These are phyloP conservation scores for Esperia sulphurella DNA, from an alignment of 2,888 invertebrate species.

Conservation along the genomic window DNA sequence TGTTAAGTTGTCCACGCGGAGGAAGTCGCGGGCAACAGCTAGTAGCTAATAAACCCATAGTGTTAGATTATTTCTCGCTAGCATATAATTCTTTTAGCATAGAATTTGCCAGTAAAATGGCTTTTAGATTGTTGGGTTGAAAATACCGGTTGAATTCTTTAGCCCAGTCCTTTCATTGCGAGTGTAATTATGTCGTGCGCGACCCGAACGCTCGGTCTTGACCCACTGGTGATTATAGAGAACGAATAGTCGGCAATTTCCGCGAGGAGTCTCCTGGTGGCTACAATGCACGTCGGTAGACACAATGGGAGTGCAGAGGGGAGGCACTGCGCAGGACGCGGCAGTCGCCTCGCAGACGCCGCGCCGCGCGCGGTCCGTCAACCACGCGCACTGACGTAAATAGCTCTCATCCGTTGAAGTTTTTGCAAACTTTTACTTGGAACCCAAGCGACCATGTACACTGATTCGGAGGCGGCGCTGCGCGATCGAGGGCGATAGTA, in stretches of 20 bases:
- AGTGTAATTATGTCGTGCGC: background rate
- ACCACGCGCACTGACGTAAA: conserved; percentile 24
- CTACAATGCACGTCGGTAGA: conserved; percentile 47
- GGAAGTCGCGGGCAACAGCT: too few species aligned
- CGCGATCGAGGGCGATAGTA: conserved; percentile 66
- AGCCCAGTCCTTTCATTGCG: too few species aligned
- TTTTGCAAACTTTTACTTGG: too few species aligned
- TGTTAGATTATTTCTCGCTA: too few species aligned
- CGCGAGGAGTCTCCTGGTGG: conserved; percentile 36
- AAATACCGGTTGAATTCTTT: too few species aligned
- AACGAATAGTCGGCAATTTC: conserved; percentile 32
- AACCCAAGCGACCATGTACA: conserved; percentile 19
- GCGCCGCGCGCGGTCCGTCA: conserved; percentile 23
- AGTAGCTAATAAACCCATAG: too few species aligned
- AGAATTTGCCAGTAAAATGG: too few species aligned
- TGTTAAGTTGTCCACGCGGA: too few species aligned
- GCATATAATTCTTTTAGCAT: too few species aligned
- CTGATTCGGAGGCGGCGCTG: conserved; percentile 24
- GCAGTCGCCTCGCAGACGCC: conserved; percentile 70
- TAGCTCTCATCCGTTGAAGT: conserved; percentile 31
- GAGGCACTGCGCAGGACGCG: conserved; percentile 62
- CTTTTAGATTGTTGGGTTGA: too few species aligned
- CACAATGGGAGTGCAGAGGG: conserved; percentile 55
- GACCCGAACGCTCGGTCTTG: conserved; percentile 13
- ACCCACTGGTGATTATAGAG: conserved; percentile 19